Percentiles rank a stretch among this genome's conserved stretches.
phyloP scores from a whole-genome alignment of 2,113 vertebrate genomes.

The Hoplias malabaricus region DNA sequence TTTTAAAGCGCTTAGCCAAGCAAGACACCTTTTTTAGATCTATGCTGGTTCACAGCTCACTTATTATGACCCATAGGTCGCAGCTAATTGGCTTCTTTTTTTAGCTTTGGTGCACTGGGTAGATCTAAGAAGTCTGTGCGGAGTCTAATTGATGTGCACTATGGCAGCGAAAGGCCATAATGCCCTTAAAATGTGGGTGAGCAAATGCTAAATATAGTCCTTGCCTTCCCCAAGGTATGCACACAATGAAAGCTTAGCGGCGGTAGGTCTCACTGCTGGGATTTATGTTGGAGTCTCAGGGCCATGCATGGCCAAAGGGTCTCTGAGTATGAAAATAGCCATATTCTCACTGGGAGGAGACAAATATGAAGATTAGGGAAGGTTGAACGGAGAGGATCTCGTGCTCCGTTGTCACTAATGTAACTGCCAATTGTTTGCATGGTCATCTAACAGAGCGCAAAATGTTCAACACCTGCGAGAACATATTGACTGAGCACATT shows the following conservation, averaged over 20 bases:
- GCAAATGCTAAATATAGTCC: constrained; percentile 18
- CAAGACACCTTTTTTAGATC: background rate
- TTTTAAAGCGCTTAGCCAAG: constrained; percentile 7
- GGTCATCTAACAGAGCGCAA: background rate
- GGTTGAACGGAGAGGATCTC: constrained; percentile 2
- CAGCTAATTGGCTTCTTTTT: constrained; percentile 38
- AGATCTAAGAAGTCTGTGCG: constrained; percentile 15
- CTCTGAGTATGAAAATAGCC: background rate
- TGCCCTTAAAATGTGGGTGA: constrained; percentile 31
- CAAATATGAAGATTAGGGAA: background rate
- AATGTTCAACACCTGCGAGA: background rate
- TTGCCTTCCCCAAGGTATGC: background rate
- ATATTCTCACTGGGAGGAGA: background rate
- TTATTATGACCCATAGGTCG: constrained; percentile 25
- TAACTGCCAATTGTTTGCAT: background rate
- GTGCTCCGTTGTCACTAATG: background rate
- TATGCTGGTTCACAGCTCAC: constrained; percentile 2
- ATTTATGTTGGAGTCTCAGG: constrained; percentile 7
- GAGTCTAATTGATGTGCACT: constrained; percentile 19
- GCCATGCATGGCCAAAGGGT: constrained; percentile 5
- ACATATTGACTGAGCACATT: background rate
- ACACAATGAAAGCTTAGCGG: constrained; percentile 1
- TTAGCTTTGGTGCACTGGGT: constrained; percentile 20
- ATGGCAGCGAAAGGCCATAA: constrained; percentile 31
- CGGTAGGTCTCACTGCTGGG: constrained; percentile 7